Base-by-base conservation (phyloP, 2,888 invertebrate genomes). In the Eupithecia subumbrata region DNA sequence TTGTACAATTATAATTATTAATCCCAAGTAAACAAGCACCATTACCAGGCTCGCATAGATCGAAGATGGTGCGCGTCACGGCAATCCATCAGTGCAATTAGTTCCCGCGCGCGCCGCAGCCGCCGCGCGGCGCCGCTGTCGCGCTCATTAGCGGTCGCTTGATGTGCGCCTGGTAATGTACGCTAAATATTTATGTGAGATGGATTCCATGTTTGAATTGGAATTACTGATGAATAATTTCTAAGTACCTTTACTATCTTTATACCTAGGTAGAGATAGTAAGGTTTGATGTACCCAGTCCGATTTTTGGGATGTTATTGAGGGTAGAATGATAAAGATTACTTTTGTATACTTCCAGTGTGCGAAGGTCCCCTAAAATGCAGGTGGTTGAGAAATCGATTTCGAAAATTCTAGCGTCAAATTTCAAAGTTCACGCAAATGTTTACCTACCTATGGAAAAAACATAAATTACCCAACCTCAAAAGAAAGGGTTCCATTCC, bases 61-160 rank as follows among this genome's bases (percentile, higher is more conserved):
- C 78, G 78, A 79, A 82, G 81, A 83, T 82, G 67, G 83, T 82
- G 81, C 80, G 83, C 82, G 84, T 85, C 82, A 79, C 80, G 84
- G 90, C 89, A 89, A 94, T 93, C 92, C 92, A 93, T 94, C 94
- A 93, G 88, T 84, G 86, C 86, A 90, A 94, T 93, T 94, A 92
- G 93, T 93, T 92, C 90, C 87, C 89, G 87, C 87, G 83, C 85
- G 84, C 81, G 87, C 92, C 94, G 86, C 94, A 89, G 82, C 85
- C 82, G 87, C 90, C 91, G 87, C 90, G 85, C 84, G 85, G 90
- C 91, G 92, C 92, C 87, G 88, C 90, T 90, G 92, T 89, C 89
- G 91, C 90, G 84, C 91, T 94, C 94, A 93, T 94, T 94, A 94
- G 94, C 84, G 93, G 93, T 92, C 85, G 84, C 86, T 86, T 83